Base-by-base conservation (phyloP, 2,888 invertebrate genomes). In the Parochlus steinenii region DNA sequence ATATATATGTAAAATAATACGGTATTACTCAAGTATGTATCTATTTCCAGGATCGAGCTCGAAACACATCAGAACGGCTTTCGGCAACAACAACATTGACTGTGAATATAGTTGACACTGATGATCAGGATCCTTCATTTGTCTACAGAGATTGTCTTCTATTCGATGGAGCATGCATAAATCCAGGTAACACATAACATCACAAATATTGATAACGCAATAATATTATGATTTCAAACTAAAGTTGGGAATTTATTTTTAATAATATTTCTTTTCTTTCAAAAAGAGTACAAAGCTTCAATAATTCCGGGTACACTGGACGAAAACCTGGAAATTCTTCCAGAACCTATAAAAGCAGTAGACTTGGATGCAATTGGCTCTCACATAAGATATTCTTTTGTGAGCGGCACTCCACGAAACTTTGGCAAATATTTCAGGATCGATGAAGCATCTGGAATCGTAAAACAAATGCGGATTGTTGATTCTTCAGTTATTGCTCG, bases 41-140 rank as follows among this genome's bases (percentile, higher is more conserved):
- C 25, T 8, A 17, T 14, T 6, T n/a, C n/a, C 54, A 89, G 87
- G 89, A 89, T 61, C 79, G 85, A 47, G 82, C 87, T 3, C 69
- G 77, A 44, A 83, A 83, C 49, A 67, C 69, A 18, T 68, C 73
- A 11, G 74, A 78, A 48, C 68, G 86, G 32, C 64, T 82, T 38
- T 79, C 87, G 0, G 75, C 83, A n/a, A 86, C 86, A 16, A 79
- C 87, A 2, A 87, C 82, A 0, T 58, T 92, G 40, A 81, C 79
- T 0, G 77, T 92, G 3, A 78, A 80, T 48, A 73, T 92, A 10
- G 69, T 74, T 47, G 90, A 90, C 48, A 87, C 83, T 31, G 89
- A 90, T 50, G 90, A 90, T 51, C 80, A 85, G 50, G 86, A 85
- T 51, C 89, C 89, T 0, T 82, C 85, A 2, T 90, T 89, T 51